Evolutionary conservation across 2,797 vertebrate species (phyloP), one percentile per base, ranked within the genome.

Genomic region (Notolepis coatsorum): DNA sequence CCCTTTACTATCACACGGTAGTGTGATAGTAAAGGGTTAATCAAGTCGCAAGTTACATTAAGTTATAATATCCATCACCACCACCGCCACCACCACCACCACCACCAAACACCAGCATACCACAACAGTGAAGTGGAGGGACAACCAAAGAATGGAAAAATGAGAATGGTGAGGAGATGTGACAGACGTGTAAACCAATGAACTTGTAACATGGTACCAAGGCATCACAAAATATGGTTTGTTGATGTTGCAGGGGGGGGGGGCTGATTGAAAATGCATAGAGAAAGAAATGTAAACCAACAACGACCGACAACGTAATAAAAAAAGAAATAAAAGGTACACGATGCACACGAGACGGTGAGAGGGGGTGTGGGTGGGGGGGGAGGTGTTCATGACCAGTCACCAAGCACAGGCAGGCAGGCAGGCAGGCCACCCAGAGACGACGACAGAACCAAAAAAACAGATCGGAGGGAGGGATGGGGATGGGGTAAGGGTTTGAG

Each of bases 381-480:
- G 57, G 48, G 66, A 43, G 52, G 57, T 54, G 66, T 65, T 62
- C 75, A 92, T 90, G 90, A 90, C 87, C 83, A 84, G 72, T 87
- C 87, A 90, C 89, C 88, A 91, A 89, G 89, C 90, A 89, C 90
- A 91, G 86, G 90, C 91, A 90, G 86, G 85, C 67, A 72, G 68
- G 65, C 91, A 93, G 84, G 89, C 92, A 90, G 83, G 73, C 85
- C 91, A 90, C 88, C n/a, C 88, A 86, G 69, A 84, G 80, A 89
- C 83, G 35, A 92, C 86, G 60, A 65, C 17, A 72, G 78, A 79
- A 77, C 41, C 42, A 78, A 87, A 61, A 43, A 50, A 77, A 84
- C 61, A 80, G 79, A 79, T 75, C 60, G 74, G 71, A 30, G 55
- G 18, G 38, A 31, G 41, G 74, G 54, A 33, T 18, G 54, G 53